These are phyloP conservation scores for Dysmachus trigonus DNA, from an alignment of 2,888 invertebrate species.

Conservation along the genomic window DNA sequence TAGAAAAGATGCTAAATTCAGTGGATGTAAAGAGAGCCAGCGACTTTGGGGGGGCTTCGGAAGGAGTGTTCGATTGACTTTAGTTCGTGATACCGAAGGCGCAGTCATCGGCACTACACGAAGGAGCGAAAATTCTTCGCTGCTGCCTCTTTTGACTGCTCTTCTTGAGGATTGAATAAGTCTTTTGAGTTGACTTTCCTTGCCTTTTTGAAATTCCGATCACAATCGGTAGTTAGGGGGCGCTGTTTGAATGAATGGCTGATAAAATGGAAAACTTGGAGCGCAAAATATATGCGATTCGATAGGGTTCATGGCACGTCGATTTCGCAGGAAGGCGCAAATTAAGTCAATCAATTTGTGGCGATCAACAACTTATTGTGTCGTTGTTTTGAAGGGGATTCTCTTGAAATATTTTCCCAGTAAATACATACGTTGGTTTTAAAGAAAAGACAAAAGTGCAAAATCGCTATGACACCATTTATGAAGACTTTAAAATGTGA, in stretches of 20 bases:
- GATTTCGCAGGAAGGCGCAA: background rate
- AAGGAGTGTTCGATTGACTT: background rate
- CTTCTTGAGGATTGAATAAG: background rate
- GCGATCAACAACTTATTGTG: background rate
- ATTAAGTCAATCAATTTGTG: background rate
- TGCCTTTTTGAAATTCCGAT: constrained; percentile 34
- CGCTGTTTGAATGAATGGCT: constrained; percentile 34
- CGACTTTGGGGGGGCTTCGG: background rate
- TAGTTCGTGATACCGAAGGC: background rate
- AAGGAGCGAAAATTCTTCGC: background rate
- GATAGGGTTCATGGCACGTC: background rate
- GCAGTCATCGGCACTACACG: background rate
- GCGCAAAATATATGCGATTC: background rate
- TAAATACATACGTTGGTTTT: too few relatives aligned
- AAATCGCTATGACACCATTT: too few relatives aligned
- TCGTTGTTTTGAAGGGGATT: background rate
- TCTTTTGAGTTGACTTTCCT: background rate
- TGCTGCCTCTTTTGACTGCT: constrained; percentile 7
- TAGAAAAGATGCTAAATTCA: background rate
- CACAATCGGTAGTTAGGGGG: constrained; percentile 30
- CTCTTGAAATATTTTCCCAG: too few relatives aligned
- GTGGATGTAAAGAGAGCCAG: background rate
- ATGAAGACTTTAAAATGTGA: too few relatives aligned
- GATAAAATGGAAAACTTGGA: constrained; percentile 31
- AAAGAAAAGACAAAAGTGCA: too few relatives aligned